Base-by-base conservation (phyloP, 1,140 invertebrate genomes). In the Eupeodes corollae region DNA sequence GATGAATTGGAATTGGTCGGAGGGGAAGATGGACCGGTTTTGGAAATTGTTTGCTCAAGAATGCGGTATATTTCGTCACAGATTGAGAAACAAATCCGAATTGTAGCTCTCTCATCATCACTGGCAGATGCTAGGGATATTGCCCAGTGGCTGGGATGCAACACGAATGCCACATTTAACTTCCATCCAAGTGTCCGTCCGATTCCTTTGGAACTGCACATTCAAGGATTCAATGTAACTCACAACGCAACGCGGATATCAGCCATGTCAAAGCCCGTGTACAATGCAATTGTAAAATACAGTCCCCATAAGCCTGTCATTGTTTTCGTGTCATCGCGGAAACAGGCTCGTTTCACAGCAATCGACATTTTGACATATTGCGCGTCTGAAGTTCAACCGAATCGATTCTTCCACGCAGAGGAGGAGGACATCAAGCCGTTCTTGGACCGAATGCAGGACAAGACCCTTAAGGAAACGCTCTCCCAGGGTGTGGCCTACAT, bases 21-120 rank as follows among this genome's bases (percentile, higher is more conserved):
- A 2, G 87, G 88, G 0, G 85, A 88, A 57, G 88, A 91, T 57
- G 89, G 89, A 5, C 93, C 97, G 1, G 87, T 97, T 11, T 70
- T 99, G 37, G 97, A 99, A 49, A 88, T 99, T 5, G 91, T 98
- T 14, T 98, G 94, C 68, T 98, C 95, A 0, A 72, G 97, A 49
- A 97, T 98, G 80, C 74, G 95, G 21, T 99, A 99, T 66, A 98
- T 99, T 47, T 90, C 92, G 0, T 93, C 91, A 0, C 95, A 99
- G 67, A 82, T 97, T 26, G 93, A 97, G 54, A 82, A 83, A 55
- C 86, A 86, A 19, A 94, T 98, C 40, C 76, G 97, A 16, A 97
- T 99, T 39, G 82, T 99, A n/a, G 92, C 94, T 0, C 70, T 99
- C 3, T 93, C 90, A 21, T 85, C 91, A 0, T 95, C 96, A 0